These are phyloP conservation scores for Anthonomus grandis DNA, from an alignment of 1,140 invertebrate species.

Conservation along the genomic window DNA sequence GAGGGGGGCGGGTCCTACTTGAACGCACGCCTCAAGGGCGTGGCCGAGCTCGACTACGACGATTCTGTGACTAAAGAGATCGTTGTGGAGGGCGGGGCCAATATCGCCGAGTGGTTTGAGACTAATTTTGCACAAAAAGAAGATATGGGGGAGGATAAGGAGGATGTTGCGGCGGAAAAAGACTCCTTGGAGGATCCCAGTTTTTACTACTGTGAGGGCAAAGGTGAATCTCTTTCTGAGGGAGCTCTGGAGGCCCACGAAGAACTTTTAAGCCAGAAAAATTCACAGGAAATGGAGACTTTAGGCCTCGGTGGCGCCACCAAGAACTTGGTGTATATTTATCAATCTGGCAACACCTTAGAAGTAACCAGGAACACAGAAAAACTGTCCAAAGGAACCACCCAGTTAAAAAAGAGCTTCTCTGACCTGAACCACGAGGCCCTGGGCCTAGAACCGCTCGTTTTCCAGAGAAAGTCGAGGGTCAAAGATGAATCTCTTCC, in stretches of 20 bases:
- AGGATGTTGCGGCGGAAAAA: not conserved
- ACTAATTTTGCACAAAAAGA: not conserved
- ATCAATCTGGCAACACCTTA: slow-evolving; percentile 2
- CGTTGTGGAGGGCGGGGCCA: not conserved
- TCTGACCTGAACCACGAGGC: slow-evolving; percentile 19
- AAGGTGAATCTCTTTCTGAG: not conserved
- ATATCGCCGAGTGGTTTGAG: slow-evolving; percentile 15
- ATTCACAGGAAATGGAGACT: too few species aligned
- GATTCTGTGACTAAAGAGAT: not conserved
- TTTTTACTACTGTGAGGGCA: too few species aligned
- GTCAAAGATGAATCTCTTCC: too few species aligned
- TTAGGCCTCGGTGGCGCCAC: not conserved
- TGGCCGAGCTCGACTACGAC: not conserved
- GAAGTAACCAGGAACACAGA: slow-evolving; percentile 1
- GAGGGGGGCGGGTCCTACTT: not conserved
- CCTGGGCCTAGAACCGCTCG: not conserved
- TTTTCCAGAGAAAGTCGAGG: slow-evolving; percentile 2
- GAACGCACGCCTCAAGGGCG: not conserved
- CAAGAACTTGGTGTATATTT: slow-evolving; percentile 6
- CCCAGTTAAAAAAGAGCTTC: slow-evolving; percentile 10
- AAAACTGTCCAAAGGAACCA: too few species aligned
- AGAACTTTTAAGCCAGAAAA: not conserved
- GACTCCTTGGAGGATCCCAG: not conserved
- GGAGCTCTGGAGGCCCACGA: not conserved
- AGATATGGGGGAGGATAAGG: not conserved